Conservation (phyloP, 2,113 vertebrate genomes). For the Tringa solitaria region DNA sequence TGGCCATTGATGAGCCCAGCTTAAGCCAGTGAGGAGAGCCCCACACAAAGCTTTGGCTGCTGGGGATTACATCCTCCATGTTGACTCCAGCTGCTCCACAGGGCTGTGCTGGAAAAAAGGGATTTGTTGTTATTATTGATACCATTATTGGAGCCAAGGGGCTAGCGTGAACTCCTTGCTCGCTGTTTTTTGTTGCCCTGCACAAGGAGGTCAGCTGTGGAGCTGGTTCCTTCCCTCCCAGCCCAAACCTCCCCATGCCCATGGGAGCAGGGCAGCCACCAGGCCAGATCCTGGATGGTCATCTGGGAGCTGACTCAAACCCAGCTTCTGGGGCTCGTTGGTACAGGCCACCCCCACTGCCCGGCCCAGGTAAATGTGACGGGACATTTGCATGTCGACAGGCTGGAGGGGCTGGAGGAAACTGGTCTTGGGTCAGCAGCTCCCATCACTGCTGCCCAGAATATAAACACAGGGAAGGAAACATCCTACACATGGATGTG, state of each 20-base stretch:
- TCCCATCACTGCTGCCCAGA: accelerated
- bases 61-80: not conserved
- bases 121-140: not conserved
- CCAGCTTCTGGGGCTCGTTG: accelerated
- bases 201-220: not conserved
- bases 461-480: not conserved
- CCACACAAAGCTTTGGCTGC: not conserved
- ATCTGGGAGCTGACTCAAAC: accelerated
- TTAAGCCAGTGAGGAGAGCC: not conserved
- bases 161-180: not conserved
- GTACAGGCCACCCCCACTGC: accelerated
- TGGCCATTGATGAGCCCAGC: not conserved
- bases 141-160: not conserved
- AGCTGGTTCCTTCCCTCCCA: accelerated
- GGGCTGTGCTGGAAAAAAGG: not conserved
- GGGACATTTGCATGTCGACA: not conserved
- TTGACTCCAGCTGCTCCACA: not conserved
- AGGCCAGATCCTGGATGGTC: not conserved
- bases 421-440: not conserved
- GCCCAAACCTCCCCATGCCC: not conserved
- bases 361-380: not conserved
- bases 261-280: not conserved
- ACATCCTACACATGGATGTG: not conserved
- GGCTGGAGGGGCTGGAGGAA: not conserved
- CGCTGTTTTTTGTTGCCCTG: not conserved